A percentile compares a stretch with the other conserved stretches of the same genome.
phyloP scores from a whole-genome alignment of 1,140 invertebrate genomes.

The Drosophila novamexicana region DNA sequence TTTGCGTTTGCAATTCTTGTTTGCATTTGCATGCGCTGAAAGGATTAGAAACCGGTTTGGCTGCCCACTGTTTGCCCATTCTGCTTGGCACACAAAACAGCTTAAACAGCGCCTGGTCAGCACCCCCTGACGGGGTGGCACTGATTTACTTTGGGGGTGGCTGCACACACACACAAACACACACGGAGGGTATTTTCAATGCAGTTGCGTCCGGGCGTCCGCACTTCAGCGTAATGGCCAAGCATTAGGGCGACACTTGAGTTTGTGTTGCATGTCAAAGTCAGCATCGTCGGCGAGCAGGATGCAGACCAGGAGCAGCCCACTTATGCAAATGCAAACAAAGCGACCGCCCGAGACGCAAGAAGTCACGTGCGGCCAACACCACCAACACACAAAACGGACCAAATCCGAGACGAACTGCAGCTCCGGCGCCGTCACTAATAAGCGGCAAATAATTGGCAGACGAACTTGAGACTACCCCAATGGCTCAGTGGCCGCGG shows the following conservation, averaged over 20 bases:
- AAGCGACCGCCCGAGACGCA: conserved; percentile 67
- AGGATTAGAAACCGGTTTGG: conserved; percentile 53
- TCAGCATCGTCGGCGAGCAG: conserved; percentile 26
- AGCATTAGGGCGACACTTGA: conserved; percentile 52
- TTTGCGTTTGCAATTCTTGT: conserved; percentile 30
- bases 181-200: conserved; percentile 10
- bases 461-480: conserved; percentile 82
- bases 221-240: conserved; percentile 43
- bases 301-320: conserved; percentile 19
- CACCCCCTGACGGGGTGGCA: conserved; percentile 22
- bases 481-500: conserved; percentile 55
- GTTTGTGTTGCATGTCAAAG: conserved; percentile 62
- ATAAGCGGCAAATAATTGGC: conserved; percentile 82
- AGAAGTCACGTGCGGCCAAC: conserved; percentile 76
- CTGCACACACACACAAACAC: conserved; percentile 9
- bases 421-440: conserved; percentile 49
- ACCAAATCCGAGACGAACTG: conserved; percentile 31
- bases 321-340: conserved; percentile 74
- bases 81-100: conserved; percentile 34
- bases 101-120: conserved; percentile 42
- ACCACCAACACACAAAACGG: conserved; percentile 36
- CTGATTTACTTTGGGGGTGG: conserved; percentile 47
- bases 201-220: conserved; percentile 27
- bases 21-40: conserved; percentile 44
- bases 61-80: conserved; percentile 1